Conservation (phyloP, 2,113 vertebrate genomes). For the Heterotilapia buettikoferi region DNA sequence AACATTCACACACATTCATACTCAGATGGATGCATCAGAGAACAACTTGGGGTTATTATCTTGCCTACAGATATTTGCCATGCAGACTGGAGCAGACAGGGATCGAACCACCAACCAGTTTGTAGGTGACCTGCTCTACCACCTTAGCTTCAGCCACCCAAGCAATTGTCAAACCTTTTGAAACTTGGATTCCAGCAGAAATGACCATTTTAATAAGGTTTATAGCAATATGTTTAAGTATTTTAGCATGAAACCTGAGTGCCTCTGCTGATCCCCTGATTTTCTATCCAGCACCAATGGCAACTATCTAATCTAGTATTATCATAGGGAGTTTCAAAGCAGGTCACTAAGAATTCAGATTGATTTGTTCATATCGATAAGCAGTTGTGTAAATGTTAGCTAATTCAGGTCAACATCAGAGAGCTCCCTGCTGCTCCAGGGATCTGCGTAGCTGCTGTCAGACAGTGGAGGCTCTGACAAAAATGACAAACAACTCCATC, state of each 20-base stretch:
- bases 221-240: neutral
- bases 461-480: neutral
- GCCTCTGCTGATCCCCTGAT: neutral
- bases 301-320: neutral
- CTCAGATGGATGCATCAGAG: neutral
- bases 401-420: neutral
- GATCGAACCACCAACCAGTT: neutral
- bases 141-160: neutral
- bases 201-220: fast-evolving
- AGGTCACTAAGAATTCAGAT: conserved; percentile 9
- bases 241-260: neutral
- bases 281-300: neutral
- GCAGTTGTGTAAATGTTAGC: neutral
- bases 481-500: neutral
- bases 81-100: neutral
- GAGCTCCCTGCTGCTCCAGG: neutral
- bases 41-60: neutral
- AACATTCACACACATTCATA: neutral
- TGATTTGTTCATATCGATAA: conserved; percentile 7
- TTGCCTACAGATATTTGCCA: neutral
- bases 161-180: fast-evolving
- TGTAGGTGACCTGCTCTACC: neutral
- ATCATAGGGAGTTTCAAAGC: neutral
- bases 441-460: neutral
- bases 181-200: neutral